A percentile compares a stretch with the other conserved stretches of the same genome.
Evolutionary conservation across 2,888 invertebrate species (phyloP).

Genomic region (Cataglyphis livida): DNA sequence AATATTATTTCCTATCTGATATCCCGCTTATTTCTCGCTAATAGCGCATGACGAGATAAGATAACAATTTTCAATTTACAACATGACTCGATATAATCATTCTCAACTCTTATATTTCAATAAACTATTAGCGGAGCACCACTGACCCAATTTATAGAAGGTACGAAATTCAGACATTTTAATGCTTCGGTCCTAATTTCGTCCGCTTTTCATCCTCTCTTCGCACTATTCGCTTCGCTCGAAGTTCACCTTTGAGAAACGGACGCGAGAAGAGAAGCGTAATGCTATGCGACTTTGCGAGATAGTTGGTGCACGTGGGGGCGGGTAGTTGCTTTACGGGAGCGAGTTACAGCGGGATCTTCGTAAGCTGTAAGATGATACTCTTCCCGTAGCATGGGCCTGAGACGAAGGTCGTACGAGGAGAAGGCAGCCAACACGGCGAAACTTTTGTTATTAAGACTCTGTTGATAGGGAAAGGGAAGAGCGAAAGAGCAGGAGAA

Average conservation of each 20-base stretch:
- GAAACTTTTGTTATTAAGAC: constrained; percentile 77
- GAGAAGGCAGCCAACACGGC: constrained; percentile 57
- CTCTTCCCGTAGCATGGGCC: constrained; percentile 69
- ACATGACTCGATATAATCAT: too few species aligned
- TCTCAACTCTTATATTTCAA: not conserved
- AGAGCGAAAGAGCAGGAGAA: not conserved
- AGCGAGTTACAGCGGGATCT: constrained; percentile 77
- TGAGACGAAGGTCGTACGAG: constrained; percentile 65
- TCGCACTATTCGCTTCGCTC: constrained; percentile 26
- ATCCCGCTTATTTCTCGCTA: not conserved
- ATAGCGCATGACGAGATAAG: not conserved
- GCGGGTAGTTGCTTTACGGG: constrained; percentile 69
- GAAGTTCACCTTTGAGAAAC: constrained; percentile 63
- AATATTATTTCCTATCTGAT: not conserved
- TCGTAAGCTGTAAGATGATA: constrained; percentile 80
- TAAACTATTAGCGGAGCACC: not conserved
- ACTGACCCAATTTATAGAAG: constrained; percentile 23
- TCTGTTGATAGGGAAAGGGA: constrained; percentile 36
- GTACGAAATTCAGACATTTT: constrained; percentile 10
- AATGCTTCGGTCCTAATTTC: constrained; percentile 11
- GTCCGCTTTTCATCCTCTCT: constrained; percentile 14
- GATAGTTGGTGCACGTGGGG: constrained; percentile 55
- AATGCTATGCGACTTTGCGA: constrained; percentile 72
- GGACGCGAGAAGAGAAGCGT: constrained; percentile 69
- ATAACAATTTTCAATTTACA: not conserved